Conservation (phyloP, 2,888 invertebrate species). For the Tetragonula carbonaria region DNA sequence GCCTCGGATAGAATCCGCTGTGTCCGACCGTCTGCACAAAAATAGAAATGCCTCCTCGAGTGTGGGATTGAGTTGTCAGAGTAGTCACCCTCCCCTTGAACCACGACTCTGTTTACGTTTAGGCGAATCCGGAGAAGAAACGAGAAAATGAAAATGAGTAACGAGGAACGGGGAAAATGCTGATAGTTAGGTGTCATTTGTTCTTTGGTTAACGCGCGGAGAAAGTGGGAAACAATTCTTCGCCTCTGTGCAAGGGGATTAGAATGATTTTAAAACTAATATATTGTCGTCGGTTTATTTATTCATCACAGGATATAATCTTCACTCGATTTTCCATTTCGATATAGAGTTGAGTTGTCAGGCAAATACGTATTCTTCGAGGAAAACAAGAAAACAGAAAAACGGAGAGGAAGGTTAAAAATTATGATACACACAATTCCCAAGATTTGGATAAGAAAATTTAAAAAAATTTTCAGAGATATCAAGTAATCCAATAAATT, state of each 20-base stretch:
- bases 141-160: slow-evolving; percentile 25
- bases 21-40: slow-evolving; percentile 64
- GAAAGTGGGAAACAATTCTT: background rate
- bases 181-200: background rate
- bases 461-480: background rate
- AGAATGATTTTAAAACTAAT: no score
- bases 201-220: no score
- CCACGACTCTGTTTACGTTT: slow-evolving; percentile 50
- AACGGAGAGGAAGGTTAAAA: no score
- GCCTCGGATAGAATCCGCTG: slow-evolving; percentile 68
- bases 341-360: no score
- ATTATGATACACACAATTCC: no score
- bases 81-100: slow-evolving; percentile 63
- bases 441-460: no score
- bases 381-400: no score
- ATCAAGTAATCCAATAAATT: background rate
- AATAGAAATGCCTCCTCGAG: slow-evolving; percentile 68
- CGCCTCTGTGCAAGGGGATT: background rate
- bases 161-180: slow-evolving; percentile 17
- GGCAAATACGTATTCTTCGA: no score
- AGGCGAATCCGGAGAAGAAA: slow-evolving; percentile 19
- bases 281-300: no score
- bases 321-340: no score
- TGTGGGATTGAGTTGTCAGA: slow-evolving; percentile 70
- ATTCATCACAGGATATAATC: no score